Percentiles rank a stretch among this genome's conserved stretches.
Evolutionary conservation across 1,140 invertebrate species (phyloP).

Genomic region (Meloidogyne chitwoodi): DNA sequence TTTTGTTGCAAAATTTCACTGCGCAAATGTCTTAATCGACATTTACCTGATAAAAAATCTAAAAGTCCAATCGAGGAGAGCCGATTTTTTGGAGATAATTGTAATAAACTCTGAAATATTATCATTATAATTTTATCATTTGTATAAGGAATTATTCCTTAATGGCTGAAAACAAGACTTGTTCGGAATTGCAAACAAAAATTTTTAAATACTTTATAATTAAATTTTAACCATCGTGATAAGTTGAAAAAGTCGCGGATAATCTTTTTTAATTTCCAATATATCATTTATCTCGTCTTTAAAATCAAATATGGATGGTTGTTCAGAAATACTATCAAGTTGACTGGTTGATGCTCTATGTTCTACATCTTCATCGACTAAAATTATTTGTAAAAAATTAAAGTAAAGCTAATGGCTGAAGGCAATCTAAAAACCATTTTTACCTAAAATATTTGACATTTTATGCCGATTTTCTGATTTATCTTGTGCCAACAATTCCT

Average conservation of each 20-base stretch:
- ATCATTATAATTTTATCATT: background rate
- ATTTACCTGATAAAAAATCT: background rate
- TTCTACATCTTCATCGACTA: too few species aligned
- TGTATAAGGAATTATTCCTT: too few species aligned
- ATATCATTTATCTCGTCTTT: background rate
- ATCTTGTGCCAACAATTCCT: background rate
- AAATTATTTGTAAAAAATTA: too few species aligned
- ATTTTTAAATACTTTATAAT: too few species aligned
- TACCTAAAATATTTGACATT: too few species aligned
- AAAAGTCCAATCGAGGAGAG: background rate
- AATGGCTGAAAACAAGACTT: too few species aligned
- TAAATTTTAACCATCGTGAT: background rate
- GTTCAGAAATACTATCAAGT: background rate
- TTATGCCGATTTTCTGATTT: too few species aligned
- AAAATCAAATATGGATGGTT: background rate
- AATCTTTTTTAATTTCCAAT: background rate
- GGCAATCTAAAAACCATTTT: too few species aligned
- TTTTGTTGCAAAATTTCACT: too few species aligned
- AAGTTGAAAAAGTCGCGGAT: background rate
- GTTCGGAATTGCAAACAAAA: too few species aligned
- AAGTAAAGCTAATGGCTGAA: too few species aligned
- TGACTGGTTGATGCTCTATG: background rate
- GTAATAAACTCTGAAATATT: background rate
- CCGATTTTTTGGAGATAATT: background rate
- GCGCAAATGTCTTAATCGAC: background rate